These are phyloP conservation scores for Conomelus anceps DNA, from an alignment of 2,888 invertebrate species.

Conservation along the genomic window DNA sequence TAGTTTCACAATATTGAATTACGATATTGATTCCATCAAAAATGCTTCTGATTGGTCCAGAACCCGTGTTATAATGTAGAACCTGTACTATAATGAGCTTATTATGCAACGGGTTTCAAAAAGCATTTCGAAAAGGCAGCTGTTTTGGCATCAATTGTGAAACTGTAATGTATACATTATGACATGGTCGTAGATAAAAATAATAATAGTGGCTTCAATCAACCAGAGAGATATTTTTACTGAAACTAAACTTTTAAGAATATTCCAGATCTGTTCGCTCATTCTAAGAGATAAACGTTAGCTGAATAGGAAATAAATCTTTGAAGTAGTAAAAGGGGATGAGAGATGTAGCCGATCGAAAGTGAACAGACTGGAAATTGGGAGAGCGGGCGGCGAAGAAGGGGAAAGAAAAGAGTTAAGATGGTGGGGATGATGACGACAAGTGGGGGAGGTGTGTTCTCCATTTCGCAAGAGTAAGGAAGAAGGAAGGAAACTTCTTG, in stretches of 20 bases:
- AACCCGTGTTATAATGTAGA: too few species aligned
- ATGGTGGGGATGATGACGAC: background rate
- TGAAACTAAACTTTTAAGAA: background rate
- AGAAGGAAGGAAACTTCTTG: background rate
- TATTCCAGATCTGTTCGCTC: background rate
- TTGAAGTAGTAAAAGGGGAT: background rate
- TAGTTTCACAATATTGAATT: too few species aligned
- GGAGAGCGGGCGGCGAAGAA: background rate
- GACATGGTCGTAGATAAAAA: too few species aligned
- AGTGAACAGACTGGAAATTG: background rate
- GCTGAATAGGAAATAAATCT: background rate
- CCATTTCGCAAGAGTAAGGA: background rate
- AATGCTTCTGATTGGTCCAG: too few species aligned
- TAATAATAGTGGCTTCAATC: too few species aligned
- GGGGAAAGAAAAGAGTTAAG: background rate
- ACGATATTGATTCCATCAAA: too few species aligned
- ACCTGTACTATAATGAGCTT: too few species aligned
- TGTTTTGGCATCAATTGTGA: too few species aligned
- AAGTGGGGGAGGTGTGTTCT: background rate
- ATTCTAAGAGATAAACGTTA: background rate
- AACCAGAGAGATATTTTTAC: background rate
- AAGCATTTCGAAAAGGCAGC: too few species aligned
- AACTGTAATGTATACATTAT: too few species aligned
- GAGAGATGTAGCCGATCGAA: background rate
- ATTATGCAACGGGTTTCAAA: too few species aligned